Percentiles rank a stretch among this genome's conserved stretches.
Evolutionary conservation across 2,797 vertebrate genomes (phyloP).

Genomic region (Alauda arvensis): DNA sequence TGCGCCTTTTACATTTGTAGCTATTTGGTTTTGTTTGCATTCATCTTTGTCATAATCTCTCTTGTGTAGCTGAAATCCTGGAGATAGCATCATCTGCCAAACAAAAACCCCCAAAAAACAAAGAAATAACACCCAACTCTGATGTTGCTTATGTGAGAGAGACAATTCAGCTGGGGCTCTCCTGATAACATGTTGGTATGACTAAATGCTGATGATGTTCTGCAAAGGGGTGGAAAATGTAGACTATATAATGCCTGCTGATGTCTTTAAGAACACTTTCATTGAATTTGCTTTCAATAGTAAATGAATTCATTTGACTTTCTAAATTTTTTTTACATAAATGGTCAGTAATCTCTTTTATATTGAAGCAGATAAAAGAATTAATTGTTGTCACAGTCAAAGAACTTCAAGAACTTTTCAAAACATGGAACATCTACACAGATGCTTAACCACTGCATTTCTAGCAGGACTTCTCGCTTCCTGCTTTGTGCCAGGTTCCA

Average conservation of each 20-base stretch:
- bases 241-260: neutral
- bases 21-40: neutral
- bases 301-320: neutral
- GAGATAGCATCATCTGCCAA: slow-evolving; percentile 11
- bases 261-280: neutral
- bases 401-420: neutral
- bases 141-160: slow-evolving; percentile 21
- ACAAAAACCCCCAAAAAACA: neutral
- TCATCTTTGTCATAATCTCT: slow-evolving; percentile 9
- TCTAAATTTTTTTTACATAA: neutral
- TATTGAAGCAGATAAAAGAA: neutral
- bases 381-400: neutral
- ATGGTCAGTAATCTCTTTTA: neutral
- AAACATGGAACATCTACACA: neutral
- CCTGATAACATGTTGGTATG: neutral
- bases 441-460: neutral
- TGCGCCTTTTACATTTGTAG: neutral
- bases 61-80: slow-evolving; percentile 27
- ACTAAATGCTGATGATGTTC: neutral
- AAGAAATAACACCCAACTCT: neutral
- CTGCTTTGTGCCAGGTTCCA: neutral
- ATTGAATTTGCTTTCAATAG: neutral
- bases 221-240: neutral
- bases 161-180: neutral
- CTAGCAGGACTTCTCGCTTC: neutral